Percentiles rank a stretch among this genome's conserved stretches.
These are phyloP conservation scores for Plutomurus gul DNA, from an alignment of 1,140 invertebrate genomes.

Conservation along the genomic window DNA sequence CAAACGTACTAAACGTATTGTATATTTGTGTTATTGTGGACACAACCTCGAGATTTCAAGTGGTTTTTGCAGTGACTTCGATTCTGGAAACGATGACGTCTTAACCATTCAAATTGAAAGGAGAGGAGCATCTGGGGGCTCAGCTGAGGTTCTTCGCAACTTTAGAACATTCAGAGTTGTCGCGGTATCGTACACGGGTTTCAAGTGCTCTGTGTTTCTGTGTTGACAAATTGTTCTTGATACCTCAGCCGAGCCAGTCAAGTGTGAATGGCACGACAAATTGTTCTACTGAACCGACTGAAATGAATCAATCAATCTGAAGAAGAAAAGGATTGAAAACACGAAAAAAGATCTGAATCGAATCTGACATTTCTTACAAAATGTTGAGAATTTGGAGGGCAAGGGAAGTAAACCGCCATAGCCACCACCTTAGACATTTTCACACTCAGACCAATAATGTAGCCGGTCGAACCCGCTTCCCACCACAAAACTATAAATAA, in stretches of 20 bases:
- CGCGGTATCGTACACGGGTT: neutral
- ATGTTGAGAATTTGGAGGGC: conserved; percentile 9
- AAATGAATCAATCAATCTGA: conserved; percentile 45
- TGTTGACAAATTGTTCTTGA: neutral
- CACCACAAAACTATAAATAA: neutral
- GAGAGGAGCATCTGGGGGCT: conserved; percentile 25
- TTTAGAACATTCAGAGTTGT: conserved; percentile 4
- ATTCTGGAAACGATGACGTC: conserved; percentile 12
- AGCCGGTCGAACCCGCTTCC: conserved; percentile 5
- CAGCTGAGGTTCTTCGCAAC: conserved; percentile 37
- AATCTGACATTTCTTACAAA: neutral
- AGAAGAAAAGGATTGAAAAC: conserved; percentile 23
- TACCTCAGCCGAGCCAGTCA: conserved; percentile 31
- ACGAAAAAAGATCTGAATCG: conserved; percentile 2
- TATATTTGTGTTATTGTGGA: conserved; percentile 14
- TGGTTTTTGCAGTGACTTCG: conserved; percentile 38
- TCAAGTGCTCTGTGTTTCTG: conserved; percentile 16
- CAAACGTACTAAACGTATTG: no score
- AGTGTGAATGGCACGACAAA: neutral
- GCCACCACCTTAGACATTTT: conserved; percentile 50
- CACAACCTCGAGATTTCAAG: conserved; percentile 38
- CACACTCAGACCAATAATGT: conserved; percentile 39
- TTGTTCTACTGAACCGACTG: conserved; percentile 3
- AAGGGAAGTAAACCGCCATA: conserved; percentile 17
- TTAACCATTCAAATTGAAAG: conserved; percentile 17